Evolutionary conservation across 2,888 invertebrate species (phyloP).

Genomic region (Synanthedon vespiformis): DNA sequence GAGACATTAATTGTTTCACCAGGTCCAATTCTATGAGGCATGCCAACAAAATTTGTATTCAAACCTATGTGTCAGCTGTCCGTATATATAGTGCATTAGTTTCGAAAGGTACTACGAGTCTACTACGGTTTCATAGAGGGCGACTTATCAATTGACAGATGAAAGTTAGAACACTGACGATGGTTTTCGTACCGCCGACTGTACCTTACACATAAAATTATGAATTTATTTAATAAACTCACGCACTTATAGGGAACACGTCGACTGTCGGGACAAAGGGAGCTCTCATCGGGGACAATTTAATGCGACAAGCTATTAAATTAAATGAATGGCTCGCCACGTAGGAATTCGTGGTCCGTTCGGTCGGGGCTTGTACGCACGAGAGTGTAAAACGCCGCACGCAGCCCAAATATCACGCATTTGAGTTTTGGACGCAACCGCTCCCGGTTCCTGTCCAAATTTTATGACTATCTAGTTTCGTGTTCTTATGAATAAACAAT

Average conservation of each 20-base stretch:
- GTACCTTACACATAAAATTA: slow-evolving; percentile 19
- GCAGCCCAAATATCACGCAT: slow-evolving; percentile 8
- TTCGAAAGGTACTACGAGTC: too few species aligned
- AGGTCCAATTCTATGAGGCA: too few species aligned
- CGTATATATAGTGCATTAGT: too few species aligned
- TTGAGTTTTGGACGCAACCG: not conserved
- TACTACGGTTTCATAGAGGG: too few species aligned
- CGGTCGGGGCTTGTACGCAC: slow-evolving; percentile 5
- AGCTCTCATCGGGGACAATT: slow-evolving; percentile 26
- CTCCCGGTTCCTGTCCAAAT: not conserved
- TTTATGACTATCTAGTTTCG: not conserved
- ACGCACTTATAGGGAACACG: slow-evolving; percentile 24
- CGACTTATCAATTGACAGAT: too few species aligned
- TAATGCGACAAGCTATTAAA: slow-evolving; percentile 49
- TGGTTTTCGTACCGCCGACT: too few species aligned
- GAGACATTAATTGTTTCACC: too few species aligned
- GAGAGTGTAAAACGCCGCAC: slow-evolving; percentile 16
- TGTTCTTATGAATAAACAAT: not conserved
- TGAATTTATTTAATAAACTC: slow-evolving; percentile 26
- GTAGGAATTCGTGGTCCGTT: slow-evolving; percentile 27
- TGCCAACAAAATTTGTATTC: too few species aligned
- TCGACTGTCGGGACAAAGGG: slow-evolving; percentile 21
- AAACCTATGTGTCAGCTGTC: too few species aligned
- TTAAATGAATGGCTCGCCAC: slow-evolving; percentile 44
- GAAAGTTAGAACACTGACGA: too few species aligned